Conservation (phyloP, 2,888 invertebrate genomes). For the Colostygia pectinataria region DNA sequence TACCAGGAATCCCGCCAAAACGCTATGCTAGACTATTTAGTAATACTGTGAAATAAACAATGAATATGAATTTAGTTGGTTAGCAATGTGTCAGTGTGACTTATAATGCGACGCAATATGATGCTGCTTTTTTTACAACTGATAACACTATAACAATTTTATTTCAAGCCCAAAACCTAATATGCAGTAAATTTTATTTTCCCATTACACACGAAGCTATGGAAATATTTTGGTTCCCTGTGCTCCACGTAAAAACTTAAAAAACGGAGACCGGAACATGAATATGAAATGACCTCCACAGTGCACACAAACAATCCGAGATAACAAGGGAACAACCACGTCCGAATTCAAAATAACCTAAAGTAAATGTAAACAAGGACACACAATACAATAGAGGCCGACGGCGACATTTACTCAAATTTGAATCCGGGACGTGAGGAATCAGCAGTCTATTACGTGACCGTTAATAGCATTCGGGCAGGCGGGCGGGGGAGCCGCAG, state of each 20-base stretch:
- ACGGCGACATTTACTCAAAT: conserved; percentile 71
- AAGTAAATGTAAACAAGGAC: conserved; percentile 61
- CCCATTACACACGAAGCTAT: conserved; percentile 16
- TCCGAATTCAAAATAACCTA: conserved; percentile 57
- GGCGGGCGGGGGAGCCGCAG: conserved; percentile 15
- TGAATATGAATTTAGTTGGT: too few species aligned
- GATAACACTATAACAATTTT: conserved; percentile 5
- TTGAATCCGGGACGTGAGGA: conserved; percentile 71
- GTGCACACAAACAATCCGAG: conserved; percentile 49
- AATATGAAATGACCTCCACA: conserved; percentile 46
- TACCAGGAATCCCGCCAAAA: conserved; percentile 14
- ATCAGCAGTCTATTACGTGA: conserved; percentile 72
- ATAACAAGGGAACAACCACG: conserved; percentile 52
- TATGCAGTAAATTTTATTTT: conserved; percentile 26
- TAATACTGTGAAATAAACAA: too few species aligned
- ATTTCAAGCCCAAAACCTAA: conserved; percentile 11
- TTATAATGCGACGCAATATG: conserved; percentile 2
- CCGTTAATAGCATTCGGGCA: conserved; percentile 66
- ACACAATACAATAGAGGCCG: conserved; percentile 60
- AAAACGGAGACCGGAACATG: conserved; percentile 37
- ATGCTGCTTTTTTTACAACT: conserved; percentile 4
- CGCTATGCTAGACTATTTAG: too few species aligned
- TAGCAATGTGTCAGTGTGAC: too few species aligned
- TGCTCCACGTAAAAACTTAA: conserved; percentile 30
- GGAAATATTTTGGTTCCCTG: conserved; percentile 27